These are phyloP conservation scores for Neria commutata DNA, from an alignment of 2,888 invertebrate genomes.

Conservation along the genomic window DNA sequence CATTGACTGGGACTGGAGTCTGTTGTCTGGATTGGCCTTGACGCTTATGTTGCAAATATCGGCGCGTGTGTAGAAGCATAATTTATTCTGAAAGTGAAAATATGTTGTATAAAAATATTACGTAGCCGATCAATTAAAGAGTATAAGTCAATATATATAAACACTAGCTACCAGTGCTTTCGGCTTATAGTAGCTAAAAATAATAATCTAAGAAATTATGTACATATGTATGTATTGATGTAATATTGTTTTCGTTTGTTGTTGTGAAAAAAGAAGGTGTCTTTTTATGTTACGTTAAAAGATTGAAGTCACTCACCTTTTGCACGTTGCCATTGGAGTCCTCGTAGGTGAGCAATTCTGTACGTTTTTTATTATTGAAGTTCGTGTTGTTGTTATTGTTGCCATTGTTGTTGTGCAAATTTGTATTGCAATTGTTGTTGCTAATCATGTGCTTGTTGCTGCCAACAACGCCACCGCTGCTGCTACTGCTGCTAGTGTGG, in stretches of 20 bases:
- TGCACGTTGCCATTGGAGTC: conserved; percentile 43
- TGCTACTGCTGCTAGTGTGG: conserved; percentile 27
- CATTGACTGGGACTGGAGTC: no score
- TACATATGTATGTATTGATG: no score
- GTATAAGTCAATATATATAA: not conserved
- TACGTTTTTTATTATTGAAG: conserved; percentile 32
- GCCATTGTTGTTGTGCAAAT: conserved; percentile 19
- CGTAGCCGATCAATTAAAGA: not conserved
- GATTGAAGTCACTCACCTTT: conserved; percentile 46
- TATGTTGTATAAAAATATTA: no score
- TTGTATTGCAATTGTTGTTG: conserved; percentile 30
- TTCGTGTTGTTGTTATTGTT: conserved; percentile 35
- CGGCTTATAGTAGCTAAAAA: not conserved
- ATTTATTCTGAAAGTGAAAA: conserved; percentile 19
- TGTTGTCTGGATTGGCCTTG: conserved; percentile 33
- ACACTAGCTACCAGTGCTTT: not conserved
- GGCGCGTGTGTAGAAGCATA: conserved; percentile 48
- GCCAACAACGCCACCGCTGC: conserved; percentile 33
- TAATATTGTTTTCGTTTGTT: no score
- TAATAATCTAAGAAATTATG: conserved; percentile 8
- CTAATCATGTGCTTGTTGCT: conserved; percentile 35
- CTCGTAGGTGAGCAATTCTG: conserved; percentile 28
- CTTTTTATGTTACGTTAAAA: no score
- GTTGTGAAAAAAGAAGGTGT: no score
- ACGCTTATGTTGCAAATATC: conserved; percentile 51